A percentile compares a stretch with the other conserved stretches of the same genome.
Conservation (phyloP, 2,113 vertebrate genomes). For the Sorex araneus region DNA sequence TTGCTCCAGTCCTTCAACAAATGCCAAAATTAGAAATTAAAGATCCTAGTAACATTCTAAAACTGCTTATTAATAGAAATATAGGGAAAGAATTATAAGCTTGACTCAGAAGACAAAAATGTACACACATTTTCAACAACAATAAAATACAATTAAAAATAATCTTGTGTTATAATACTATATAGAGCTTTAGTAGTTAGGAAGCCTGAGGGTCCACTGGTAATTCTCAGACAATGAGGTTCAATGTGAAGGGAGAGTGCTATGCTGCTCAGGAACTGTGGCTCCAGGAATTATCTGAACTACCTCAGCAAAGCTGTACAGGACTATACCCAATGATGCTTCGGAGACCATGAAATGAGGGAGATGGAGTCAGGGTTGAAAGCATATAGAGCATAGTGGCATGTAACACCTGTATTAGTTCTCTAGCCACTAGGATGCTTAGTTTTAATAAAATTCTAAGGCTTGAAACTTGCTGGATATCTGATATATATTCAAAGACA, state of each 20-base stretch:
- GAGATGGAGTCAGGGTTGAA: too few species aligned
- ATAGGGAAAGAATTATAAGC: neutral
- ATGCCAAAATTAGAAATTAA: constrained; percentile 36
- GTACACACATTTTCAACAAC: constrained; percentile 35
- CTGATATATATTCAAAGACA: neutral
- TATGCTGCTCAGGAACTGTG: too few species aligned
- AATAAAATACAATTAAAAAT: neutral
- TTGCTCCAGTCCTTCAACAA: too few species aligned
- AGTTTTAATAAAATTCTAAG: constrained; percentile 40
- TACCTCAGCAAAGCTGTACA: too few species aligned
- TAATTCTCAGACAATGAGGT: too few species aligned
- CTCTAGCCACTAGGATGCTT: neutral
- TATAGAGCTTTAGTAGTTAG: neutral
- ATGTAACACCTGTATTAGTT: too few species aligned
- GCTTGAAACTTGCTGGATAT: neutral
- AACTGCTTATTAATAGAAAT: constrained; percentile 12
- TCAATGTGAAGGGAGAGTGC: too few species aligned
- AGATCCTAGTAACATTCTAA: constrained; percentile 15
- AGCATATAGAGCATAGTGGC: too few species aligned
- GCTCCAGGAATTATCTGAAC: too few species aligned
- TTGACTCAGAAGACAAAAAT: constrained; percentile 3
- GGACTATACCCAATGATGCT: too few species aligned
- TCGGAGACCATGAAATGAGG: too few species aligned
- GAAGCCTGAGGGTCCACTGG: too few species aligned
- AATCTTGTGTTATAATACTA: neutral